A percentile compares a stretch with the other conserved stretches of the same genome.
Evolutionary conservation across 2,113 vertebrate genomes (phyloP).

Genomic region (Dromaius novaehollandiae): DNA sequence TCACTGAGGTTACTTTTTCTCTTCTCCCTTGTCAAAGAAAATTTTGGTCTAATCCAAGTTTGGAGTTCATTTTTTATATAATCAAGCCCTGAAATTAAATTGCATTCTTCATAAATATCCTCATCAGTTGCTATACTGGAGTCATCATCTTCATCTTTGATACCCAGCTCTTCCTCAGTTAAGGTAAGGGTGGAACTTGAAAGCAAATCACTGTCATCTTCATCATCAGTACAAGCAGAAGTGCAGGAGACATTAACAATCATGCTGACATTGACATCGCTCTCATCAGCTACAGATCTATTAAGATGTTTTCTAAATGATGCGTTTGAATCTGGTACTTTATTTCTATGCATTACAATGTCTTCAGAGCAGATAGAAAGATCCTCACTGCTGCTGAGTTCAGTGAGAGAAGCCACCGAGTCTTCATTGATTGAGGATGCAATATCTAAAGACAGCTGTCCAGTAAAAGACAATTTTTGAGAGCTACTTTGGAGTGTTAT

Average conservation of each 20-base stretch:
- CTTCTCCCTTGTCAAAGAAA: conserved; percentile 81
- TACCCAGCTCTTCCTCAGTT: conserved; percentile 93
- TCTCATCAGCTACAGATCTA: conserved; percentile 82
- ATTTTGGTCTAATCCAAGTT: conserved; percentile 87
- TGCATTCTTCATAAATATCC: conserved; percentile 87
- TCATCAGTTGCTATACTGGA: conserved; percentile 89
- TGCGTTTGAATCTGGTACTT: conserved; percentile 82
- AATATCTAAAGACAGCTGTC: conserved; percentile 72
- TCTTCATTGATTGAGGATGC: conserved; percentile 88
- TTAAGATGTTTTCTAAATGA: conserved; percentile 84
- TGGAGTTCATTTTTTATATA: conserved; percentile 93
- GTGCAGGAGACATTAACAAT: conserved; percentile 96
- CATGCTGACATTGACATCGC: conserved; percentile 94
- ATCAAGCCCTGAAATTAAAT: conserved; percentile 87
- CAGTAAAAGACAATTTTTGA: conserved; percentile 77
- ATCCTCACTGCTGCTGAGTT: conserved; percentile 92
- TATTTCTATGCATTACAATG: conserved; percentile 83
- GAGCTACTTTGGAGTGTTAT: conserved; percentile 87
- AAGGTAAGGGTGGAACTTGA: conserved; percentile 97
- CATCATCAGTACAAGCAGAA: conserved; percentile 95
- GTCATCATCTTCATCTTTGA: conserved; percentile 88
- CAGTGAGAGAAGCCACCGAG: conserved; percentile 88
- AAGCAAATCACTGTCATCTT: conserved; percentile 96
- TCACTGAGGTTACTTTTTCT: conserved; percentile 82
- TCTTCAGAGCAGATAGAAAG: conserved; percentile 93